Base-by-base conservation (phyloP, 2,797 vertebrate species). In the Chelidonichthys spinosus region DNA sequence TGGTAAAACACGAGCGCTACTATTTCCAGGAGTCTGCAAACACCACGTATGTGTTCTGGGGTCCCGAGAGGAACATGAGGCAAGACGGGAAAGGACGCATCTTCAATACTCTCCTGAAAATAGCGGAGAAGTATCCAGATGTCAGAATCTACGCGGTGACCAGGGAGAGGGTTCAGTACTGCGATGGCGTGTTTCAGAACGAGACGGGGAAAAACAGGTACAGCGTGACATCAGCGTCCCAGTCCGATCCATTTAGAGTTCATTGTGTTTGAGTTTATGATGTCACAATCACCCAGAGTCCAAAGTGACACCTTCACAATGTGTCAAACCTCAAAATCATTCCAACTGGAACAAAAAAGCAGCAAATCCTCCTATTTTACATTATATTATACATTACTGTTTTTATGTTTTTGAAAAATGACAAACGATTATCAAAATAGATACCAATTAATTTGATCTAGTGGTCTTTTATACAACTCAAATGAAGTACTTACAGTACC, bases 131-230 rank as follows among this genome's bases (percentile, higher is more conserved):
- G 69, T 96, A 96, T 86, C 96, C 96, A 0, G 79, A 43, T 0
- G 80, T 95, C 62, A 87, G 82, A 69, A 86, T 99, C 49, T 99
- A 97, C 52, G 92, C 88, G 1, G 90, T 98, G 85, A 98, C 96
- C 0, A 95, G 93, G 73, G 92, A 95, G 84, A 96, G 95, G 94
- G 95, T 98, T 91, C 72, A 91, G 1, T 91, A 95, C 73, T 99
- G 97, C 2, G 98, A 99, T 0, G 47, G 86, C 0, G 68, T 98
- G 80, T 99, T 99, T 93, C 96, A 97, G 90, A 95, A 96, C 0
- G 97, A 99, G 93, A 99, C 98, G 0, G 97, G 97, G 47, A 98
- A 97, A 91, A 95, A 99, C 94, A 96, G 97, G 98, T 97, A 93
- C 5, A 40, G 18, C 42, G 56, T 35, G 35, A n/a, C 13, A 40